Evolutionary conservation across 2,888 invertebrate genomes (phyloP).

Genomic region (Calephelis perditalis): DNA sequence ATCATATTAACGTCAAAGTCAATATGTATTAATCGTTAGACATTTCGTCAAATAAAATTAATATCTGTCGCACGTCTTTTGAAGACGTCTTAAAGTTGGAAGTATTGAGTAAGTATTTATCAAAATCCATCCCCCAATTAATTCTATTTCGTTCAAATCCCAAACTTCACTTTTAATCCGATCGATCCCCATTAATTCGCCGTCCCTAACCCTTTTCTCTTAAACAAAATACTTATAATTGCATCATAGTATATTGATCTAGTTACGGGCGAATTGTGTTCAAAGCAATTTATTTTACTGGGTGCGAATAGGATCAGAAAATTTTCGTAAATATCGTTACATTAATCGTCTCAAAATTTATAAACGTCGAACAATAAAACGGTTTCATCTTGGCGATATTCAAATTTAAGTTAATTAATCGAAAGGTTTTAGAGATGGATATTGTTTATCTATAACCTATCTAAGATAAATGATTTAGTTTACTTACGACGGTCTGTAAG

Average conservation of each 20-base stretch:
- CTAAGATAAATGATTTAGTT: too few species aligned
- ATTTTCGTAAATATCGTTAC: slow-evolving; percentile 3
- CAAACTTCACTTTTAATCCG: slow-evolving; percentile 64
- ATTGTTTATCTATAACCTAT: not conserved
- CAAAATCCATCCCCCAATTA: slow-evolving; percentile 55
- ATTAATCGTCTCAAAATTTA: slow-evolving; percentile 7
- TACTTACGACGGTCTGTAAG: too few species aligned
- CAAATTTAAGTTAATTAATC: slow-evolving; percentile 7
- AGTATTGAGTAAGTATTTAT: slow-evolving; percentile 35
- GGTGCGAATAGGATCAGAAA: slow-evolving; percentile 25
- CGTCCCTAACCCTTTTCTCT: slow-evolving; percentile 40
- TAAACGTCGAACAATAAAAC: slow-evolving; percentile 11
- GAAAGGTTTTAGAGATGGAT: slow-evolving; percentile 1
- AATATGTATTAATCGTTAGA: slow-evolving; percentile 5
- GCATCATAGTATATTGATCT: slow-evolving; percentile 66
- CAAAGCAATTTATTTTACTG: slow-evolving; percentile 27
- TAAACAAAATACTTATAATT: slow-evolving; percentile 61
- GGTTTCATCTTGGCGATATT: slow-evolving; percentile 1
- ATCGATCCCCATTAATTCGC: slow-evolving; percentile 54
- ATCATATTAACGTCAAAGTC: too few species aligned
- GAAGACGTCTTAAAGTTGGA: slow-evolving; percentile 29
- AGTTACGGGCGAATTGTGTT: slow-evolving; percentile 40
- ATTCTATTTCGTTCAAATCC: slow-evolving; percentile 61
- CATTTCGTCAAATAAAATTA: slow-evolving; percentile 17
- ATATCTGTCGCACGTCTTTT: slow-evolving; percentile 14